phyloP scores from a whole-genome alignment of 2,113 vertebrate species.

The Sclerurus mexicanus region DNA sequence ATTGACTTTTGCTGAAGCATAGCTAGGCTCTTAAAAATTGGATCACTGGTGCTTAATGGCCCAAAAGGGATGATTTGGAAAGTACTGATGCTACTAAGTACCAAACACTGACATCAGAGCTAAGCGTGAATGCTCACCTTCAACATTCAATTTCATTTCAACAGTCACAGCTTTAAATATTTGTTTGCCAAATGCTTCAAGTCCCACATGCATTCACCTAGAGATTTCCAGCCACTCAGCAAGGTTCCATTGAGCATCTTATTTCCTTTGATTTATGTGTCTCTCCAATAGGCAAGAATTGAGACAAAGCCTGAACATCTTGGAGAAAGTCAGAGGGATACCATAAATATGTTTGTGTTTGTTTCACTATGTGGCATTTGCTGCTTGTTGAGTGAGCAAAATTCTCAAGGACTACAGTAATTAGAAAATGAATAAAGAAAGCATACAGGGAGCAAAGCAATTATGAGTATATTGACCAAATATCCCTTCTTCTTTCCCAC shows the following conservation, averaged over 20 bases:
- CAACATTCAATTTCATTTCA: background rate
- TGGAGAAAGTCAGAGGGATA: background rate
- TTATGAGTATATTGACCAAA: background rate
- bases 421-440: background rate
- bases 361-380: background rate
- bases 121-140: background rate
- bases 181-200: background rate
- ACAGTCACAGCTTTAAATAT: background rate
- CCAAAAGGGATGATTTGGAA: background rate
- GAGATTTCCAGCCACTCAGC: background rate
- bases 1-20: background rate
- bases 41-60: background rate
- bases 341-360: background rate
- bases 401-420: background rate
- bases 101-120: background rate
- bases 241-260: background rate
- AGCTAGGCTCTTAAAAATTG: background rate
- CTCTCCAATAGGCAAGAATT: background rate
- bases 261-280: background rate
- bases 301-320: background rate
- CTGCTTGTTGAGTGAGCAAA: background rate
- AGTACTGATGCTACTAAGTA: background rate
- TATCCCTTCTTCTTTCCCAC: background rate
- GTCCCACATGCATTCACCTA: background rate
- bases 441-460: background rate